Percentiles rank a stretch among this genome's conserved stretches.
These are phyloP conservation scores for Pterocles gutturalis DNA, from an alignment of 2,113 vertebrate species.

Conservation along the genomic window DNA sequence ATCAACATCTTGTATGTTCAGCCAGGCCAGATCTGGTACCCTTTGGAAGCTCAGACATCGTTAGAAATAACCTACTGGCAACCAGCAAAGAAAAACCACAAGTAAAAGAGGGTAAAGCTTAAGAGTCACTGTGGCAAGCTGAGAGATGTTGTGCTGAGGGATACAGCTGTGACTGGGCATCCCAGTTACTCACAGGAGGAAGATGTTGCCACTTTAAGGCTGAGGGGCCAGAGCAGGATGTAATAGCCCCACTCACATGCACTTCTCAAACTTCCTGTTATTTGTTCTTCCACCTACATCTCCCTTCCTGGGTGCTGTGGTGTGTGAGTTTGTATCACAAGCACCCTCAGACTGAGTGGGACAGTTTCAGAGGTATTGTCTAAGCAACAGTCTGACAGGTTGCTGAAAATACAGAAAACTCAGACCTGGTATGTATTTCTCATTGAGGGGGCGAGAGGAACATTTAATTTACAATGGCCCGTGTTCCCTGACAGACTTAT, in stretches of 20 bases:
- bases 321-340: background rate
- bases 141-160: background rate
- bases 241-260: background rate
- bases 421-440: background rate
- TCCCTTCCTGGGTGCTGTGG: background rate
- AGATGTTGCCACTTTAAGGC: background rate
- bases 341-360: background rate
- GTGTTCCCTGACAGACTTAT: background rate
- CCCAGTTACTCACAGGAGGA: background rate
- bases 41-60: background rate
- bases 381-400: background rate
- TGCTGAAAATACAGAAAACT: background rate
- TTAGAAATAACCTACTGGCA: background rate
- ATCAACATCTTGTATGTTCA: background rate
- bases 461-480: background rate
- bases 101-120: background rate
- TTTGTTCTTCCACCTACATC: conserved; percentile 33
- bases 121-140: background rate
- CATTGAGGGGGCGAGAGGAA: background rate
- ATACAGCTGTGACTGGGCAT: background rate
- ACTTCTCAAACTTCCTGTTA: conserved; percentile 40
- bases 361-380: background rate
- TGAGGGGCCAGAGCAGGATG: background rate
- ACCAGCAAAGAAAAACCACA: background rate
- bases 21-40: background rate